Base-by-base conservation (phyloP, 2,113 vertebrate genomes). In the Ranitomeya imitator region DNA sequence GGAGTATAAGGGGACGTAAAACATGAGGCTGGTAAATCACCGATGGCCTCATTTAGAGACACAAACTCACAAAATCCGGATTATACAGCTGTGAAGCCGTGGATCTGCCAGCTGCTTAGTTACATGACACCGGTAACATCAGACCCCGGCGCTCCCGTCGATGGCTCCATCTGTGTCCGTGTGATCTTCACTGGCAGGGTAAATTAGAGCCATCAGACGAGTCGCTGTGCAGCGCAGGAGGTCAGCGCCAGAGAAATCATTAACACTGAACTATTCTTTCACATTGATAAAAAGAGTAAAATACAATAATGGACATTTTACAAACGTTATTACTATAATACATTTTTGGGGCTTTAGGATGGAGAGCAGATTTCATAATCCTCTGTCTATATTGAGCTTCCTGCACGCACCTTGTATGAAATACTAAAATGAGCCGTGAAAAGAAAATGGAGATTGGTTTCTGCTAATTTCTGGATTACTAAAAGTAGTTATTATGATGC, bases 1-100 rank as follows among this genome's bases (percentile, higher is more conserved):
- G 92, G 88, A 93, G 91, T 90, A 93, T 92, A 92, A 93, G 92
- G 89, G 92, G 85, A 79, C 90, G 90, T 91, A 86, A 90, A 85
- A 86, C 73, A 91, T 85, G 59, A 87, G 89, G 67, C 67, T 21
- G 90, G 65, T 91, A 92, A 92, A 92, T 93, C 87, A 93, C 85
- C 87, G 88, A 76, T 85, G 89, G 79, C 78, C 89, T 90, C 88
- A 90, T 91, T 19, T 86, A 91, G 86, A 92, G 90, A 77, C 54
- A 74, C 0, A 5, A 89, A 92, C 91, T 91, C 83, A 82, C 92
- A 85, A 37, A 82, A 91, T 81, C 89, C 83, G 93, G 90, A 91
- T 90, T 92, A 91, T 92, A 92, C 91, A 91, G 91, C 90, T 52
- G 85, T 92, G 83, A 82, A 90, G 23, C n/a, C 11, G 12, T 80